Evolutionary conservation across 2,888 invertebrate genomes (phyloP).

Genomic region (Brachyopa scutellaris): DNA sequence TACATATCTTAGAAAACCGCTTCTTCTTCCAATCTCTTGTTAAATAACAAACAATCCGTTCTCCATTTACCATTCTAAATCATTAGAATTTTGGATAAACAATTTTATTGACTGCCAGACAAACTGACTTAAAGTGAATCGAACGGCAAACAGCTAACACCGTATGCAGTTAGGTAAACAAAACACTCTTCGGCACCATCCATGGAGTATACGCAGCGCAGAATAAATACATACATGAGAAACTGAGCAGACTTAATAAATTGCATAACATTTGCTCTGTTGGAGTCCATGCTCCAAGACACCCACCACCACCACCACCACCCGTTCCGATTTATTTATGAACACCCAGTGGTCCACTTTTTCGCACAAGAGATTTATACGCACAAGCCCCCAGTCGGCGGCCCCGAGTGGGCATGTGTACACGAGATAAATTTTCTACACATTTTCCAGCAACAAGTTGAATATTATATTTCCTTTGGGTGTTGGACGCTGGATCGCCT

Average conservation of each 20-base stretch:
- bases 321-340: conserved; percentile 49
- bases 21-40: not conserved
- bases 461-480: conserved; percentile 26
- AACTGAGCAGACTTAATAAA: conserved; percentile 31
- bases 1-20: not conserved
- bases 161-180: conserved; percentile 37
- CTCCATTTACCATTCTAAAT: conserved; percentile 23
- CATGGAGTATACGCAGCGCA: conserved; percentile 30
- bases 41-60: conserved; percentile 30
- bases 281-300: conserved; percentile 47
- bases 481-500: conserved; percentile 4
- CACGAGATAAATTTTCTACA: conserved; percentile 43
- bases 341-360: conserved; percentile 65
- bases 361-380: conserved; percentile 43
- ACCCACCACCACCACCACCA: conserved; percentile 44
- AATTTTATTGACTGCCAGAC: conserved; percentile 12
- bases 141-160: conserved; percentile 1
- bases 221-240: conserved; percentile 22
- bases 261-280: conserved; percentile 52
- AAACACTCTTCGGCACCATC: not conserved
- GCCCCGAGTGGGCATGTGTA: conserved; percentile 32
- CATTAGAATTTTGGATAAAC: conserved; percentile 36
- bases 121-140: conserved; percentile 27
- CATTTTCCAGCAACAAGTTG: conserved; percentile 58
- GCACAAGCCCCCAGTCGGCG: not conserved